Conservation (phyloP, 2,797 vertebrate genomes). For the Pseudochirops corinnae region DNA sequence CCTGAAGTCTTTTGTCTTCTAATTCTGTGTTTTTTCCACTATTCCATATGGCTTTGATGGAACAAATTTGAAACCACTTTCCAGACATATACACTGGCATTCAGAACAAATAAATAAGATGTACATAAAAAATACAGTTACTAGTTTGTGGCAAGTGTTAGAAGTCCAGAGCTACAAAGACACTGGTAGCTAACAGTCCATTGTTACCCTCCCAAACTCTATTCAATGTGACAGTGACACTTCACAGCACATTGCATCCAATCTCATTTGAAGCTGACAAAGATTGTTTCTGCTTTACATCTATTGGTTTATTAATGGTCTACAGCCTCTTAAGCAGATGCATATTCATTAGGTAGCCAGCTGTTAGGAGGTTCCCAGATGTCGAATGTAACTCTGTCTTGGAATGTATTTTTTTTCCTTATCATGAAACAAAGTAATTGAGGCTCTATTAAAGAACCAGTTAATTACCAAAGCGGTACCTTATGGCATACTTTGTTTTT, state of each 20-base stretch:
- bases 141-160: not conserved
- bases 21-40: not conserved
- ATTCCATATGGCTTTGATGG: not conserved
- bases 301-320: slow-evolving; percentile 91
- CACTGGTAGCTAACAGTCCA: not conserved
- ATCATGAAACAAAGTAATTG: slow-evolving; percentile 88
- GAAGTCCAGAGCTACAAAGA: slow-evolving; percentile 44
- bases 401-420: slow-evolving; percentile 81
- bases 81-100: not conserved
- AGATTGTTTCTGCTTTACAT: slow-evolving; percentile 88
- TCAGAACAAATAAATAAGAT: slow-evolving; percentile 31
- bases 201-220: slow-evolving; percentile 81
- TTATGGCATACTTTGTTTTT: slow-evolving; percentile 82
- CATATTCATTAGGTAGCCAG: slow-evolving; percentile 92
- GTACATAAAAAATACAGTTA: not conserved
- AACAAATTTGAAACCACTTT: slow-evolving; percentile 50
- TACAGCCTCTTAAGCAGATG: slow-evolving; percentile 89
- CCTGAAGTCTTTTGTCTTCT: not conserved
- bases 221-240: slow-evolving; percentile 89
- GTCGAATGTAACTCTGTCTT: slow-evolving; percentile 87
- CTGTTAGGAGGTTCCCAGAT: slow-evolving; percentile 90
- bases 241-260: slow-evolving; percentile 88
- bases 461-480: slow-evolving; percentile 87
- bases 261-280: slow-evolving; percentile 88
- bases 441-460: slow-evolving; percentile 87